Evolutionary conservation across 2,888 invertebrate genomes (phyloP).

Genomic region (Agonopterix arenella): DNA sequence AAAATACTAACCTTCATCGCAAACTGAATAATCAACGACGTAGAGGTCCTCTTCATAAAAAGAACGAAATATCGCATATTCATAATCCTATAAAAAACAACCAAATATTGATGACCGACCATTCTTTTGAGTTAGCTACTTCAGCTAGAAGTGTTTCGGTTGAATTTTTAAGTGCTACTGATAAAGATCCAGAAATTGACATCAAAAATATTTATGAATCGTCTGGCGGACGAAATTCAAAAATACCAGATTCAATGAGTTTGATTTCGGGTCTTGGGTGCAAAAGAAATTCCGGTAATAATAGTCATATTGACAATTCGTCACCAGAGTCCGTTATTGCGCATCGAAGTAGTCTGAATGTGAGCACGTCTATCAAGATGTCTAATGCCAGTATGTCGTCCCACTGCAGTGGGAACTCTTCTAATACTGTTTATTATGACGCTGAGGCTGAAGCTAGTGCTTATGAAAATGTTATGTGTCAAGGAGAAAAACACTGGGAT

Average conservation of each 20-base stretch:
- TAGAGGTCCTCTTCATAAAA: constrained; percentile 75
- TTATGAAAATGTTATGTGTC: constrained; percentile 66
- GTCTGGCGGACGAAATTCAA: constrained; percentile 77
- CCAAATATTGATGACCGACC: constrained; percentile 44
- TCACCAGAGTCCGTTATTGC: constrained; percentile 37
- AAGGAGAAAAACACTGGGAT: constrained; percentile 88
- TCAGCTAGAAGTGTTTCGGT: constrained; percentile 80
- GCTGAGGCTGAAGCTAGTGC: constrained; percentile 62
- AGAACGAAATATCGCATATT: constrained; percentile 83
- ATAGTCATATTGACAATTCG: constrained; percentile 35
- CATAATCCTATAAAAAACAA: constrained; percentile 81
- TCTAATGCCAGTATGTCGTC: constrained; percentile 70
- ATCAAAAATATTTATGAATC: constrained; percentile 85
- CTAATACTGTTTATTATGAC: constrained; percentile 67
- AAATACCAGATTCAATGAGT: constrained; percentile 72
- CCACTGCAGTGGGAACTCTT: constrained; percentile 66
- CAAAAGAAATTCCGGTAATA: constrained; percentile 52
- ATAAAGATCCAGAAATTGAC: constrained; percentile 81
- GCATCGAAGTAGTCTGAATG: constrained; percentile 26
- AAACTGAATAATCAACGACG: constrained; percentile 86
- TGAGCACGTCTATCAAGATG: constrained; percentile 42
- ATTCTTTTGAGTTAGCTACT: constrained; percentile 70
- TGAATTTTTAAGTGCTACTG: constrained; percentile 80
- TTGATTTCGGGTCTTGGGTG: constrained; percentile 65
- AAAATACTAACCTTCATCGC: constrained; percentile 69